A percentile compares a stretch with the other conserved stretches of the same genome.
Evolutionary conservation across 2,797 vertebrate genomes (phyloP).

Genomic region (Neosilurus hyrtlii): DNA sequence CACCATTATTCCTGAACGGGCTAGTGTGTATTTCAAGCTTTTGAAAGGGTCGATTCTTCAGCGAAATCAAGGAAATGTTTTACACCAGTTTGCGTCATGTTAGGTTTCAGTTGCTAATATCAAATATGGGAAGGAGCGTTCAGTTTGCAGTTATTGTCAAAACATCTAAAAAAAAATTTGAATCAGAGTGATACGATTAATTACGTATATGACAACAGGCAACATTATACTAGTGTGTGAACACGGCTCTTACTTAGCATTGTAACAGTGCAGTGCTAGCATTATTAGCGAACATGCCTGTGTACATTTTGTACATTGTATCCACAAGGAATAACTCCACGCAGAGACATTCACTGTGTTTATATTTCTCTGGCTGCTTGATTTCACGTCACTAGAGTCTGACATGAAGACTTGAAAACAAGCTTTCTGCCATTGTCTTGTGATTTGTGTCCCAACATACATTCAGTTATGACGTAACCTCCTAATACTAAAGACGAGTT

Average conservation of each 20-base stretch:
- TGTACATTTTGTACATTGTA: background rate
- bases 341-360: background rate
- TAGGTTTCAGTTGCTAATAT: background rate
- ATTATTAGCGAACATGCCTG: background rate
- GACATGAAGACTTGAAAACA: background rate
- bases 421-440: background rate
- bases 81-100: background rate
- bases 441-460: background rate
- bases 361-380: background rate
- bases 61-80: background rate
- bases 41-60: slow-evolving; percentile 12
- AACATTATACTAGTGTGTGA: background rate
- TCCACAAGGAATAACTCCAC: background rate
- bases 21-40: background rate
- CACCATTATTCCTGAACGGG: background rate
- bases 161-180: background rate
- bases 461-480: background rate
- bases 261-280: no score
- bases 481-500: slow-evolving; percentile 2
- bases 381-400: background rate
- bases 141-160: background rate
- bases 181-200: background rate
- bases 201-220: background rate
- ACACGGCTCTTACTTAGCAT: background rate
- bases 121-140: background rate